A percentile compares a stretch with the other conserved stretches of the same genome.
Evolutionary conservation across 2,113 vertebrate species (phyloP).

Genomic region (Carassius auratus): DNA sequence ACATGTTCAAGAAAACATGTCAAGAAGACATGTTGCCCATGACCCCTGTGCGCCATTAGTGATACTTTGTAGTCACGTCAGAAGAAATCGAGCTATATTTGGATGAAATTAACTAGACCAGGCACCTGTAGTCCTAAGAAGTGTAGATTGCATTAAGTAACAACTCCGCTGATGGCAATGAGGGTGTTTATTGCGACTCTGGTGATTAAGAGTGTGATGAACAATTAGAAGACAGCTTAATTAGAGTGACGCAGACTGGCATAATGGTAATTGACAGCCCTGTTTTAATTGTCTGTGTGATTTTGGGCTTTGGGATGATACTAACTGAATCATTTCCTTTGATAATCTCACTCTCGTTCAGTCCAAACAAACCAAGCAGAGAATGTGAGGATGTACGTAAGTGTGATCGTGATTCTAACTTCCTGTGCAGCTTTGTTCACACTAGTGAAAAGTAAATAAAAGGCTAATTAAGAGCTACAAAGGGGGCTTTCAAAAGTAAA

Average conservation of each 20-base stretch:
- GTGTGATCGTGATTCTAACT: neutral
- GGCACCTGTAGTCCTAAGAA: neutral
- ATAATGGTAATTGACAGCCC: conserved; percentile 43
- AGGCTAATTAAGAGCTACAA: neutral
- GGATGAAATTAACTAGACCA: neutral
- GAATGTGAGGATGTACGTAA: conserved; percentile 1
- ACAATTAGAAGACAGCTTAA: conserved; percentile 44
- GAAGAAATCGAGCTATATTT: conserved; percentile 14
- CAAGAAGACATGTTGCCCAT: conserved; percentile 54
- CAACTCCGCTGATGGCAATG: conserved; percentile 29
- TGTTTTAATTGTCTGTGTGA: conserved; percentile 51
- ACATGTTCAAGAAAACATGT: conserved; percentile 67
- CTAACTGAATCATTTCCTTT: conserved; percentile 45
- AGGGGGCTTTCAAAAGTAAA: neutral
- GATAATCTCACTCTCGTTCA: conserved; percentile 43
- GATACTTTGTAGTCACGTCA: neutral
- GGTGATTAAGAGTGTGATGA: conserved; percentile 48
- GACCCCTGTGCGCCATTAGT: neutral
- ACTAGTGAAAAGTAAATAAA: neutral
- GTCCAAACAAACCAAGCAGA: conserved; percentile 44
- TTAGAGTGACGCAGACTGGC: conserved; percentile 32
- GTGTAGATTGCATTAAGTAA: conserved; percentile 1
- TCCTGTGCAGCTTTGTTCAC: neutral
- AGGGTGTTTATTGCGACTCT: conserved; percentile 46
- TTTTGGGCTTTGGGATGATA: conserved; percentile 27